phyloP scores from a whole-genome alignment of 2,888 invertebrate species.

The Lordiphosa andalusiaca region DNA sequence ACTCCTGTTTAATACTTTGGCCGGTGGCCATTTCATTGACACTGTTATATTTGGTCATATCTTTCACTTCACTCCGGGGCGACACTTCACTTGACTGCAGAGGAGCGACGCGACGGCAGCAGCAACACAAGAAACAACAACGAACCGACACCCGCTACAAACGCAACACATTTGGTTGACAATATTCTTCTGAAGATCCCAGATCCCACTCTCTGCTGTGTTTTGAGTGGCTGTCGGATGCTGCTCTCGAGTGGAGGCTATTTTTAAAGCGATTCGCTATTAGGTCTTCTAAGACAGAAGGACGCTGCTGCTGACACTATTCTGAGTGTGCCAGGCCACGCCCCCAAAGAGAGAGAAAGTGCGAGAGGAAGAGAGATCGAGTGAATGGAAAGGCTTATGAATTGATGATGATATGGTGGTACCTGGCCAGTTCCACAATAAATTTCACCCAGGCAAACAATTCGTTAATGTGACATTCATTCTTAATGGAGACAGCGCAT shows the following conservation, averaged over 20 bases:
- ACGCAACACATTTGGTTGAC: conserved; percentile 76
- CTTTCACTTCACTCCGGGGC: not conserved
- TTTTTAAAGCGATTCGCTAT: conserved; percentile 67
- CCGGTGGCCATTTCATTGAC: conserved; percentile 38
- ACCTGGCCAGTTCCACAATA: conserved; percentile 61
- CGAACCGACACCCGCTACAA: conserved; percentile 65
- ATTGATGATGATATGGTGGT: conserved; percentile 36
- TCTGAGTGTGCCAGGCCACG: conserved; percentile 47
- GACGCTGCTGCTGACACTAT: conserved; percentile 39
- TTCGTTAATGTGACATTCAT: conserved; percentile 77
- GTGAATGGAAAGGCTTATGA: conserved; percentile 60
- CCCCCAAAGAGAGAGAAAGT: conserved; percentile 23
- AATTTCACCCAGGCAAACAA: conserved; percentile 63
- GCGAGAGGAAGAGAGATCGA: conserved; percentile 1
- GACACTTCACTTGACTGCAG: conserved; percentile 17
- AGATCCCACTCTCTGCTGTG: conserved; percentile 39
- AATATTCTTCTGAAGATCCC: conserved; percentile 35
- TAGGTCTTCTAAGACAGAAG: conserved; percentile 51
- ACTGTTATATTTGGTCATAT: conserved; percentile 70
- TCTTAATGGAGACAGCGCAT: conserved; percentile 53
- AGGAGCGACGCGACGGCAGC: not conserved
- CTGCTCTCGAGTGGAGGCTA: conserved; percentile 70
- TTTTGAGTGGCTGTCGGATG: conserved; percentile 67
- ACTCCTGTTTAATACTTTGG: conserved; percentile 62
- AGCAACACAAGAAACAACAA: conserved; percentile 10